Conservation (phyloP, 64 coral and sea anemone genomes). For the Pocillopora damicornis region DNA sequence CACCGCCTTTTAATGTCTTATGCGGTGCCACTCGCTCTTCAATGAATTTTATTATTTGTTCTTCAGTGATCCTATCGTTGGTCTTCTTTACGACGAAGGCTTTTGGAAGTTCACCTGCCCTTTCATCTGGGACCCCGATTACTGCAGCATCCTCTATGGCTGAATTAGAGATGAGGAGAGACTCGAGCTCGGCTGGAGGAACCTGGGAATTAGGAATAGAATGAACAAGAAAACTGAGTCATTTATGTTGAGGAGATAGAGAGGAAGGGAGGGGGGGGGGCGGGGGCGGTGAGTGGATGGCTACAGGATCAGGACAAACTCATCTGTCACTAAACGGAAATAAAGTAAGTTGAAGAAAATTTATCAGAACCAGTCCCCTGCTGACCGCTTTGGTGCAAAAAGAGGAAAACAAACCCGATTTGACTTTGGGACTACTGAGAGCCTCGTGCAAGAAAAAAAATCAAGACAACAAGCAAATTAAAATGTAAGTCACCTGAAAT, state of each 20-base stretch:
- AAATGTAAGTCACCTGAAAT: slow-evolving; percentile 49
- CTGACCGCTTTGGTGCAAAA: too few species aligned
- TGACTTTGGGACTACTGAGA: too few species aligned
- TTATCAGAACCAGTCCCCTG: too few species aligned
- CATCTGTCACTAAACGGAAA: too few species aligned
- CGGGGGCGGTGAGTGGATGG: too few species aligned
- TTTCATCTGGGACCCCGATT: slow-evolving; percentile 45
- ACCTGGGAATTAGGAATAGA: slow-evolving; percentile 12
- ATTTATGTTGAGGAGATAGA: too few species aligned
- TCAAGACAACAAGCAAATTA: background rate
- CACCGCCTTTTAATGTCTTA: slow-evolving; percentile 56
- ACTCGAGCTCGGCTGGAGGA: slow-evolving; percentile 61
- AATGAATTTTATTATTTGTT: slow-evolving; percentile 41
- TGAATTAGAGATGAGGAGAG: slow-evolving; percentile 53
- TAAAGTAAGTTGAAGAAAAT: too few species aligned
- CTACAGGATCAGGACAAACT: too few species aligned
- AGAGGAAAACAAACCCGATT: too few species aligned
- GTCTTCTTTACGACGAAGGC: slow-evolving; percentile 44
- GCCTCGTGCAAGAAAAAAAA: too few species aligned
- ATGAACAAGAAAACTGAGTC: background rate
- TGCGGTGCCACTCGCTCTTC: slow-evolving; percentile 49
- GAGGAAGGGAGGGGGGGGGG: too few species aligned
- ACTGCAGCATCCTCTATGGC: slow-evolving; percentile 58
- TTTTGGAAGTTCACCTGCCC: slow-evolving; percentile 56
- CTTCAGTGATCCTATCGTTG: slow-evolving; percentile 42